A percentile compares a stretch with the other conserved stretches of the same genome.
Evolutionary conservation across 1,140 invertebrate genomes (phyloP).

Genomic region (Cydia strobilella): DNA sequence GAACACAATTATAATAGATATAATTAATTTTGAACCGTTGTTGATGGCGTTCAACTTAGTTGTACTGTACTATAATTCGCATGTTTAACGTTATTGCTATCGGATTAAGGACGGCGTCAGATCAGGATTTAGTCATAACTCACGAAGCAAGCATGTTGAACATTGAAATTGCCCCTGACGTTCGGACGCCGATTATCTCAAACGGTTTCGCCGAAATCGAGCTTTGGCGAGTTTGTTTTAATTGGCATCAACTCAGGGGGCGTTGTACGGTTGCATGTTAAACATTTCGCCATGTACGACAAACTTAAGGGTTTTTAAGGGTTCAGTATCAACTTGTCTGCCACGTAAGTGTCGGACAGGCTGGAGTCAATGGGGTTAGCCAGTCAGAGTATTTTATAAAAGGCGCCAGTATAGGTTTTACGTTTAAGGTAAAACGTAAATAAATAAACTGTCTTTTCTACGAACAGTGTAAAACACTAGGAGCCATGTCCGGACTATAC

Average conservation of each 20-base stretch:
- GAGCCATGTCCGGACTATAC: no score
- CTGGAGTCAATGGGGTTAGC: no score
- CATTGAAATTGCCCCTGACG: conserved; percentile 1
- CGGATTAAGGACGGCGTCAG: not conserved
- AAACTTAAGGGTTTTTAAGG: not conserved
- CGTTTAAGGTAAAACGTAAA: no score
- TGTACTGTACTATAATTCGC: not conserved
- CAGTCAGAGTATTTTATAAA: no score
- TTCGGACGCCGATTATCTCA: conserved; percentile 28
- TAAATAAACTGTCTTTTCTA: no score
- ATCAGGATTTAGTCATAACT: conserved; percentile 11
- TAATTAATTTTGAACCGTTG: no score
- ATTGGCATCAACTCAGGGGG: conserved; percentile 34
- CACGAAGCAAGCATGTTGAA: not conserved
- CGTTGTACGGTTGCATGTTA: conserved; percentile 3
- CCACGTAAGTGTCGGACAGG: no score
- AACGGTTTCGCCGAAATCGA: conserved; percentile 18
- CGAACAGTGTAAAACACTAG: no score
- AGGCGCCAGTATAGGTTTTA: no score
- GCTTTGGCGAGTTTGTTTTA: conserved; percentile 23
- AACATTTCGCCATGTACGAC: not conserved
- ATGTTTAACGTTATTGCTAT: not conserved
- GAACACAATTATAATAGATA: no score
- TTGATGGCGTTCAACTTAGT: not conserved
- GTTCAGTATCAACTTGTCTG: not conserved